phyloP scores from a whole-genome alignment of 2,797 vertebrate genomes.

The Sandelia bainsii region DNA sequence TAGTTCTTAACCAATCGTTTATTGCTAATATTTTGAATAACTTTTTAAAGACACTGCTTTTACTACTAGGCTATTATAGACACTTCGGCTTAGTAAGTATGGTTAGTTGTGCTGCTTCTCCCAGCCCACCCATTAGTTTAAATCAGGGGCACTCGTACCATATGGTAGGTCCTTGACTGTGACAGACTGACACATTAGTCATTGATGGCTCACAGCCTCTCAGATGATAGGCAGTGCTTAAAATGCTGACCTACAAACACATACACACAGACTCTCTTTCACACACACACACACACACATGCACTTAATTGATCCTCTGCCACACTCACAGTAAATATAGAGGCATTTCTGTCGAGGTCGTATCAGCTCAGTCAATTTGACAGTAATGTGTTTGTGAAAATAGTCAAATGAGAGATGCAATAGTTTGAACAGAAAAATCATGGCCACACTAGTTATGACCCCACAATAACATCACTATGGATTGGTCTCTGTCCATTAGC shows the following conservation, averaged over 20 bases:
- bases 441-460: conserved; percentile 39
- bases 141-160: conserved; percentile 67
- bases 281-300: conserved; percentile 32
- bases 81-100: conserved; percentile 46
- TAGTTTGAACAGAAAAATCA: conserved; percentile 48
- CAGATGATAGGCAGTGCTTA: conserved; percentile 77
- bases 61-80: conserved; percentile 24
- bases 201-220: conserved; percentile 81
- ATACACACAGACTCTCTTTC: conserved; percentile 26
- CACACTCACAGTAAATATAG: conserved; percentile 60
- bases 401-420: conserved; percentile 40
- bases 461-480: conserved; percentile 34
- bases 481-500: conserved; percentile 50
- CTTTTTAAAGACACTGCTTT: conserved; percentile 29
- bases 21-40: conserved; percentile 33
- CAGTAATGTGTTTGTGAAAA: conserved; percentile 64
- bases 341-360: conserved; percentile 54
- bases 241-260: conserved; percentile 76
- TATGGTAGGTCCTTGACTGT: conserved; percentile 81
- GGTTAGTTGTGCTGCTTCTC: conserved; percentile 64
- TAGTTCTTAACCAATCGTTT: conserved; percentile 28
- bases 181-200: conserved; percentile 84
- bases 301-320: conserved; percentile 66
- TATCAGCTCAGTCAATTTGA: conserved; percentile 50
- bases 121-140: conserved; percentile 74